Evolutionary conservation across 1,140 invertebrate genomes (phyloP), one percentile per base, ranked within the genome.

Genomic region (Eupeodes corollae): DNA sequence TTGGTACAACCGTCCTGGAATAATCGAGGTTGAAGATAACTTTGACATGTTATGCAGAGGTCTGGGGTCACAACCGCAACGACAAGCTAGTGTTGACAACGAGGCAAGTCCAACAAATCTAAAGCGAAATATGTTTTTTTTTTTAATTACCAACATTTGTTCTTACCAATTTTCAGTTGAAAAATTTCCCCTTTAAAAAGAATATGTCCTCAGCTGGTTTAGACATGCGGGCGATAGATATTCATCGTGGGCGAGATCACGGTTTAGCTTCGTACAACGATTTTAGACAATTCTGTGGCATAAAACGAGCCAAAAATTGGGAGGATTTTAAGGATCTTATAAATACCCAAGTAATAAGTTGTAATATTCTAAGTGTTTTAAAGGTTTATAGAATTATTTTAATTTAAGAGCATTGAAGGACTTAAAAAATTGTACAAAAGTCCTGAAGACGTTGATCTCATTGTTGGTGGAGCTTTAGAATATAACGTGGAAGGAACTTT

Each of bases 191-290:
- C 6, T 88, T 91, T 67, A 73, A 74, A 49, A 70, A 76, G 14
- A 77, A 78, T 31, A 77, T 75, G 49, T 74, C 73, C n/a, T 58
- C 61, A 1, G 79, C 88, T 46, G 88, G 89, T 5, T 70, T 79
- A 12, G 92, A 95, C 71, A 70, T 95, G 44, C 76, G 83, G 16
- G 79, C 91, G 0, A 77, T 83, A 33, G 91, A 95, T 55, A 84
- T 95, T 42, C 87, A 93, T 60, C 78, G 92, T 59, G 88, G 88
- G 52, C 75, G 91, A 31, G 92, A 96, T 69, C 88, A 92, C 61
- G 91, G 88, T 16, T 67, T 94, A 2, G 84, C 82, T 1, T 77
- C 79, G 0, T 96, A 95, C 63, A 85, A 89, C 50, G 79, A 83
- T 42, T 86, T 82, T 61, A 73, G 92, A 43, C 75, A 81, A 37